Base-by-base conservation (phyloP, 2,888 invertebrate species). In the Acanthosepion esculentum region DNA sequence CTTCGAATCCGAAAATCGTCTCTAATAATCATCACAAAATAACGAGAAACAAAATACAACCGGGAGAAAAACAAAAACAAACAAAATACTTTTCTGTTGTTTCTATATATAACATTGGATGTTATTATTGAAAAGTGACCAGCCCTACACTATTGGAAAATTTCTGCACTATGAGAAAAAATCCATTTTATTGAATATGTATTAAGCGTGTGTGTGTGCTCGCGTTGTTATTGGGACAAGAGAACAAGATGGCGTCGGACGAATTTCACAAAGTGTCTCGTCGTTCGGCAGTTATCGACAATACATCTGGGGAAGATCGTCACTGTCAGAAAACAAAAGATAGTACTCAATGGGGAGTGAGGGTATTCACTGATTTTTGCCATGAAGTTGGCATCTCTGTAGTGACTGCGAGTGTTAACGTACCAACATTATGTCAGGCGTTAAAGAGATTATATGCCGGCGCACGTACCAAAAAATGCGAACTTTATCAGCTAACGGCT, bases 401-500 rank as follows among this genome's bases (percentile, higher is more conserved):
- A 33, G 93, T 23, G 29, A n/a, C 50, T 48, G 93, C 93, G 33
- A 48, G 48, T 48, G 23, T 41, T n/a, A 53, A 93, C 53, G 50
- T 93, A n/a, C 53, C 48, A 93, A 41, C 53, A 93, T 93, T 93
- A 93, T 48, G 50, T 20, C n/a, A 53, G 48, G 93, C 53, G 5
- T 93, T 93, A n/a, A 93, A n/a, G 93, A 29, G 93, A 48, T 48
- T 93, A 50, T 93, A 93, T 50, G 50, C 93, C n/a, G 93, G 93
- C 1, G 93, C 93, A 26, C 48, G 93, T 41, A 93, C 93, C n/a
- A 93, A 93, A 93, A 93, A 93, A 93, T 29, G 50, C 48, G 50
- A 93, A 93, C 93, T 93, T 93, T 93, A 93, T 93, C 93, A 93
- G 50, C 50, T 93, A n/a, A 50, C 93, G 48, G 93, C 93, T 50